Evolutionary conservation across 2,888 invertebrate species (phyloP), one percentile per base, ranked within the genome.

Genomic region (Aplocera efformata): DNA sequence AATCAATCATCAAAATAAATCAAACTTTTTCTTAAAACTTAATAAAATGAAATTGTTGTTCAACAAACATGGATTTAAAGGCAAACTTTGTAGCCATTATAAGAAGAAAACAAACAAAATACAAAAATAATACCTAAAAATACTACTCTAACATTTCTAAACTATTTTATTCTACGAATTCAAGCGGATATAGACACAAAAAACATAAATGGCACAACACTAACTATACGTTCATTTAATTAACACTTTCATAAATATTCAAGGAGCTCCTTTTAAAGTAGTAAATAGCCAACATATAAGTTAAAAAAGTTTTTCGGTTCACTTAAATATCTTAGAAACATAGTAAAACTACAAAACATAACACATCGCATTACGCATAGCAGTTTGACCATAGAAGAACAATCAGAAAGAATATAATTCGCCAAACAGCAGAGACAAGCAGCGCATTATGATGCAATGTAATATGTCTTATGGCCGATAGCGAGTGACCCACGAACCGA

Each of bases 281-380:
- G 7, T 32, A 32, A 32, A 33, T 28, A 40, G 25, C 40, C 33
- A 40, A 17, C 13, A 17, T 17, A 17, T 17, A 17, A 17, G 3
- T 3, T 17, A 17, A 17, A 17, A 5, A 3, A 17, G n/a, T n/a
- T n/a, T n/a, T n/a, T n/a, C n/a, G n/a, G n/a, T n/a, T n/a, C n/a
- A n/a, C n/a, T n/a, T n/a, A n/a, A n/a, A n/a, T n/a, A n/a, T n/a
- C n/a, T n/a, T n/a, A n/a, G n/a, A n/a, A n/a, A n/a, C n/a, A n/a
- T n/a, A n/a, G n/a, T 6, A 22, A 22, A 22, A 22, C 22, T 10
- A 11, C 10, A 24, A 42, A 33, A 42, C 49, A 44, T 48, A 62
- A 70, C 64, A 67, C 63, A 67, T 64, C 67, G 68, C 68, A 69
- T 65, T 60, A 56, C 60, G 53, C 22, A 22, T 7, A 22, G 22